These are phyloP conservation scores for Rosalia funebris DNA, from an alignment of 2,888 invertebrate genomes.

Conservation along the genomic window DNA sequence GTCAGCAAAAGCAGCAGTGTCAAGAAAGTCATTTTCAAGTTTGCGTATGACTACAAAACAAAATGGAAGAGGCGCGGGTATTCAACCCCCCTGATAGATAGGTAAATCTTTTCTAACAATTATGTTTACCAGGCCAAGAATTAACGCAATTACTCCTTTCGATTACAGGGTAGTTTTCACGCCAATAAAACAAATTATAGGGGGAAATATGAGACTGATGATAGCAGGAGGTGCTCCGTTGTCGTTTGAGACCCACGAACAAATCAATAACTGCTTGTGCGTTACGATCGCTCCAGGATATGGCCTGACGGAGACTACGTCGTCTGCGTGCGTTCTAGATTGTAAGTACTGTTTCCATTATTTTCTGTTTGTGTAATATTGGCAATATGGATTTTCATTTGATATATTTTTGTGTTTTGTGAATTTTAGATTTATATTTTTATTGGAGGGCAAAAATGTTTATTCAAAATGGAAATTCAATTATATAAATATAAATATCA, in stretches of 20 bases:
- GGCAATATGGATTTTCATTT: too few species aligned
- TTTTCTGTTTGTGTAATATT: constrained; percentile 10
- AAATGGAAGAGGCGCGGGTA: constrained; percentile 86
- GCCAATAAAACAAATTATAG: constrained; percentile 72
- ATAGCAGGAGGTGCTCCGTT: constrained; percentile 96
- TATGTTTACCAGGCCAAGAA: too few species aligned
- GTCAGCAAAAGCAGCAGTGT: constrained; percentile 84
- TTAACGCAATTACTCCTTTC: too few species aligned
- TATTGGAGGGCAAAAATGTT: too few species aligned
- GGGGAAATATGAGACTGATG: constrained; percentile 88
- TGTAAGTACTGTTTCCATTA: constrained; percentile 65
- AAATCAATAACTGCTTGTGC: constrained; percentile 91
- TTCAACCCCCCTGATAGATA: constrained; percentile 80
- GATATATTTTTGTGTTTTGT: too few species aligned
- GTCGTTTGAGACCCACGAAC: constrained; percentile 93
- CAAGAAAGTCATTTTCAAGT: constrained; percentile 87
- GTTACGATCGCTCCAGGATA: constrained; percentile 93
- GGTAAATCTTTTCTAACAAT: constrained; percentile 61
- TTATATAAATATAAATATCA: too few species aligned
- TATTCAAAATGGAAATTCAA: too few species aligned
- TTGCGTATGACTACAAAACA: constrained; percentile 93
- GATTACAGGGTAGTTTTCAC: constrained; percentile 70
- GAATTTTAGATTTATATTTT: too few species aligned
- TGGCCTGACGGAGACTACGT: constrained; percentile 97
- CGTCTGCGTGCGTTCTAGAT: constrained; percentile 89